These are phyloP conservation scores for Heterotis niloticus DNA, from an alignment of 2,113 vertebrate species.

Conservation along the genomic window DNA sequence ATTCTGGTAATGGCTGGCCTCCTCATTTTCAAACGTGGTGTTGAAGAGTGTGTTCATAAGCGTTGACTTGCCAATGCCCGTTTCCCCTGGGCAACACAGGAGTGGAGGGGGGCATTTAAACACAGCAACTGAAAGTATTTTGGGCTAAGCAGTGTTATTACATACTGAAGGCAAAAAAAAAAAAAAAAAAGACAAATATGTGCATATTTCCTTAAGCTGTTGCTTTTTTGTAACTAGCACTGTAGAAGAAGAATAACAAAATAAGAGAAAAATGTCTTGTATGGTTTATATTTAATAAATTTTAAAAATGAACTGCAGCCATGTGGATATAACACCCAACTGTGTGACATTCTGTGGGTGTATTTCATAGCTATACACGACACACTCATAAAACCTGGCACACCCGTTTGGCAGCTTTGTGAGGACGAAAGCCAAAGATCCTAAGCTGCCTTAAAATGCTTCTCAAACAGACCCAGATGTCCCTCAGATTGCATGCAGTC, in stretches of 20 bases:
- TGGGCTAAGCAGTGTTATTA: too few species aligned
- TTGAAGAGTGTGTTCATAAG: constrained; percentile 98
- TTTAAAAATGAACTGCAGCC: background rate
- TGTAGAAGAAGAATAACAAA: too few species aligned
- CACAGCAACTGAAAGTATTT: too few species aligned
- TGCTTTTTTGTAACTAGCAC: too few species aligned
- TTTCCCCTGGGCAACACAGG: constrained; percentile 75
- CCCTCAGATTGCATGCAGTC: background rate
- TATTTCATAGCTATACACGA: background rate
- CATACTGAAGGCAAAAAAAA: too few species aligned
- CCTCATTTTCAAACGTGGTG: constrained; percentile 92
- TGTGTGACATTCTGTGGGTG: background rate
- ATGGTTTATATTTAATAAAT: background rate
- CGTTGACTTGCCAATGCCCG: constrained; percentile 93
- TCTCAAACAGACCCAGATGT: background rate
- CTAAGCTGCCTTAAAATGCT: background rate
- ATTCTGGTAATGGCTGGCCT: constrained; percentile 91
- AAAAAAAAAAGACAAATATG: background rate
- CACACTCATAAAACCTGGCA: background rate
- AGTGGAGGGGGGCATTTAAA: background rate
- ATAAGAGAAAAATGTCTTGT: too few species aligned
- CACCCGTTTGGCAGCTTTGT: background rate
- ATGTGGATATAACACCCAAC: background rate
- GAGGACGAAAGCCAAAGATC: too few species aligned
- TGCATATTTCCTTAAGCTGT: too few species aligned